phyloP scores from a whole-genome alignment of 2,888 invertebrate genomes.

The Drosophila siamana region DNA sequence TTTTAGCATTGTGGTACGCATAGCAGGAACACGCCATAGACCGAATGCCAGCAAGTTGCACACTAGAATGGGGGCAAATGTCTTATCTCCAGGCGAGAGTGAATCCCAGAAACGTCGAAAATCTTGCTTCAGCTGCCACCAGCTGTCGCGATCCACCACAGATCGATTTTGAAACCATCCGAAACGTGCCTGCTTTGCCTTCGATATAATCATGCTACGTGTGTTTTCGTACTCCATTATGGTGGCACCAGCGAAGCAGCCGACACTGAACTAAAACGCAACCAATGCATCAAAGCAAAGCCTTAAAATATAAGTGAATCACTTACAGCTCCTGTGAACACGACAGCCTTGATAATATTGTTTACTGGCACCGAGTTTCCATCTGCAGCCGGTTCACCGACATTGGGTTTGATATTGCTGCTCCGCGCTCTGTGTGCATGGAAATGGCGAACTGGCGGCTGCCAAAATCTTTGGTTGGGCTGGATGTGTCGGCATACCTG shows the following conservation, averaged over 20 bases:
- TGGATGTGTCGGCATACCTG: conserved; percentile 40
- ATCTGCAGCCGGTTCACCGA: conserved; percentile 46
- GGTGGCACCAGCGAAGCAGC: conserved; percentile 90
- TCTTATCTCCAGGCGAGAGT: conserved; percentile 90
- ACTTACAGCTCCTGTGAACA: conserved; percentile 83
- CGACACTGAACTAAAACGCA: conserved; percentile 87
- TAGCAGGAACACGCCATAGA: conserved; percentile 91
- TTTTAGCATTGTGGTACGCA: conserved; percentile 91
- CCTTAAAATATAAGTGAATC: neutral
- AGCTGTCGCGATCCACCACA: conserved; percentile 56
- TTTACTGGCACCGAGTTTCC: conserved; percentile 68
- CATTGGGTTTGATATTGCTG: conserved; percentile 54
- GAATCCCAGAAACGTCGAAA: conserved; percentile 88
- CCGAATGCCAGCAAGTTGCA: conserved; percentile 92
- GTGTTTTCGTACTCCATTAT: conserved; percentile 95
- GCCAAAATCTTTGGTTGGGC: conserved; percentile 24
- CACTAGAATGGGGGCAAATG: conserved; percentile 92
- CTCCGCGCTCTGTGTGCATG: conserved; percentile 46
- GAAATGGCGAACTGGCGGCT: conserved; percentile 50
- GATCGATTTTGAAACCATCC: conserved; percentile 66
- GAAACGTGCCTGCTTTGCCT: conserved; percentile 85
- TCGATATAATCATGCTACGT: conserved; percentile 78
- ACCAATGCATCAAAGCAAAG: neutral
- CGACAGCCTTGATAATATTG: conserved; percentile 80
- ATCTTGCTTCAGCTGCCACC: conserved; percentile 74